Evolutionary conservation across 1,140 invertebrate genomes (phyloP).

Genomic region (Sarcophaga bullata): DNA sequence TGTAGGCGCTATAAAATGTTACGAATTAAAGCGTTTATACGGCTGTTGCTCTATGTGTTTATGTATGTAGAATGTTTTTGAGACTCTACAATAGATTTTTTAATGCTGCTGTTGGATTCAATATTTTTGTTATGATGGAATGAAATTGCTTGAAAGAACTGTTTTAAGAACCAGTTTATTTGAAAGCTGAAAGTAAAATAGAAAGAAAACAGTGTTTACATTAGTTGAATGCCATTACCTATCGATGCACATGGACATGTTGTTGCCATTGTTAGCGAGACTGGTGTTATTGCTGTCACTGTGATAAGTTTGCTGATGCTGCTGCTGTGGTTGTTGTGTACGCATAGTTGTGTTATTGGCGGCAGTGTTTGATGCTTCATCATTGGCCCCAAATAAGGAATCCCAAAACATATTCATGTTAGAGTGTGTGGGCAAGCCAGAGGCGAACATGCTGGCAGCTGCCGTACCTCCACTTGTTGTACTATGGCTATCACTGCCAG

Average conservation of each 20-base stretch:
- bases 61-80: neutral
- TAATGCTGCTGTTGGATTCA: neutral
- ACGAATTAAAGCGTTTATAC: neutral
- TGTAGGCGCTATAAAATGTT: neutral
- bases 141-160: no score
- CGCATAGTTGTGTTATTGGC: neutral
- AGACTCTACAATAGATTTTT: neutral
- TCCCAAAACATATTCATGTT: conserved; percentile 37
- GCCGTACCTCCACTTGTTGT: conserved; percentile 7
- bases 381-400: conserved; percentile 29
- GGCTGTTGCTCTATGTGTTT: neutral
- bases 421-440: neutral
- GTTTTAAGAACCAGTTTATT: neutral
- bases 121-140: neutral
- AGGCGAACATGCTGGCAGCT: conserved; percentile 18
- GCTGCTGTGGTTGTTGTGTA: neutral
- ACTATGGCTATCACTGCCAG: conserved; percentile 40
- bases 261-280: neutral
- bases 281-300: neutral
- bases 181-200: neutral
- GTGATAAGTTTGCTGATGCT: neutral
- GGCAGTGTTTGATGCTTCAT: conserved; percentile 28
- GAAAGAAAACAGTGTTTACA: neutral
- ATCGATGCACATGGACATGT: neutral
- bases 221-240: conserved; percentile 11